phyloP scores from a whole-genome alignment of 2,113 vertebrate species.

The Dicrurus megarhynchus region DNA sequence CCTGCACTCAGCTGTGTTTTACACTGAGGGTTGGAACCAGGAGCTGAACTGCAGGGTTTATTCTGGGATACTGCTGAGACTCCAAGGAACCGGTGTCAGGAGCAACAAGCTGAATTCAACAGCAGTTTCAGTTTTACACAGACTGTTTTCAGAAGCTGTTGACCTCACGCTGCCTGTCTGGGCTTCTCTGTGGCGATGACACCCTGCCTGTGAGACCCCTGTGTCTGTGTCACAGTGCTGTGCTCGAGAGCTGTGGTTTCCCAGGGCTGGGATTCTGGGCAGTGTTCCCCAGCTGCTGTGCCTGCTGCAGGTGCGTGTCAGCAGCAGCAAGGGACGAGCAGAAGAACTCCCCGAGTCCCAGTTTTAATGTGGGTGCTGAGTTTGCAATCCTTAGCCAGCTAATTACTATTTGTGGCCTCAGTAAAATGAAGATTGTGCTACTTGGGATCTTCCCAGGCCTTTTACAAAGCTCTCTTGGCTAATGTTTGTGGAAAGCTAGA shows the following conservation, averaged over 20 bases:
- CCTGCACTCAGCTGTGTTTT: not conserved
- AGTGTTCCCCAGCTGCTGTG: not conserved
- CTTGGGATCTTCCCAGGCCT: not conserved
- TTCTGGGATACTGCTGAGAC: not conserved
- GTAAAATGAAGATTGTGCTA: not conserved
- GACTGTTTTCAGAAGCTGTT: not conserved
- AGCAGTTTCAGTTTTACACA: not conserved
- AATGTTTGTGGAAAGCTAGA: not conserved
- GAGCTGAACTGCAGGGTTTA: not conserved
- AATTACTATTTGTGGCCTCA: not conserved
- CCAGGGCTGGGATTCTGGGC: rapidly evolving
- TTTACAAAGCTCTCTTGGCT: not conserved
- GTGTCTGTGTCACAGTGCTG: not conserved
- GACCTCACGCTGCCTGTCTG: not conserved
- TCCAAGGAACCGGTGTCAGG: not conserved
- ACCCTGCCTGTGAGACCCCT: not conserved
- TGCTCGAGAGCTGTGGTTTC: not conserved
- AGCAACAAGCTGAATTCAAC: not conserved
- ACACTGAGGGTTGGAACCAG: not conserved
- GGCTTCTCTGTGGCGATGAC: not conserved
- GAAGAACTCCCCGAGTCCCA: not conserved
- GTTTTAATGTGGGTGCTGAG: not conserved
- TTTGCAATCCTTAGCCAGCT: not conserved
- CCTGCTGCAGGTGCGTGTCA: not conserved
- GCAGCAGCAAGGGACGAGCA: not conserved